Evolutionary conservation across 1,140 invertebrate genomes (phyloP), one percentile per base, ranked within the genome.

Genomic region (Leguminivora glycinivorella): DNA sequence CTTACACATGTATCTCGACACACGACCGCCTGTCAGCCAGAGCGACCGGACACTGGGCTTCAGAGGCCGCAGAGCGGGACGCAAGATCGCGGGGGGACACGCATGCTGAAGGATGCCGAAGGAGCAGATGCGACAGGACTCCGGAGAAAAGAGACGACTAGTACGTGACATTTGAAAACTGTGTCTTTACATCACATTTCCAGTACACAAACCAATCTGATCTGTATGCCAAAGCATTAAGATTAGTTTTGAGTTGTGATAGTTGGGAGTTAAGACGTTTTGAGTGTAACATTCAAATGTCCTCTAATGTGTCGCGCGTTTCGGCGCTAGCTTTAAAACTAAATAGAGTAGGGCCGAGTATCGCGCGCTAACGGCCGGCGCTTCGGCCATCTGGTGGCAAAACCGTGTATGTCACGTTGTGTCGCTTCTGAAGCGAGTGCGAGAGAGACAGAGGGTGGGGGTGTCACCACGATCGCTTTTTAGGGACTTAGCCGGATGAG

Each of bases 141-240:
- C 81, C 79, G 87, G 81, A 84, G 87, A 89, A 91, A 90, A 91
- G 89, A 91, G 89, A 91, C 84, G 86, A 90, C 89, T 85, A 90
- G 85, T 86, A 72, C 85, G 88, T 88, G 89, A 91, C 89, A 90
- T 89, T 89, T 88, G 87, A 90, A 91, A 91, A 90, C 83, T 87
- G 83, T 91, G 88, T 90, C 89, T 91, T 83, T 89, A 88, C 83
- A 80, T 70, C 84, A 77, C 80, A 74, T 78, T 74, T 60, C 69
- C 17, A 34, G 22, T 14, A 26, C 7, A 52, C 71, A 75, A 5
- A n/a, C 56, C 6, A 80, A 71, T 76, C 34, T 72, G 14, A 43
- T 6, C 6, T 66, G 29, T 82, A 73, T 17, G 0, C 10, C 0
- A 6, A 0, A 0, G 0, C 0, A 0, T 52, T 81, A 84, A 60